These are phyloP conservation scores for Scaeva pyrastri DNA, from an alignment of 2,888 invertebrate species.

Conservation along the genomic window DNA sequence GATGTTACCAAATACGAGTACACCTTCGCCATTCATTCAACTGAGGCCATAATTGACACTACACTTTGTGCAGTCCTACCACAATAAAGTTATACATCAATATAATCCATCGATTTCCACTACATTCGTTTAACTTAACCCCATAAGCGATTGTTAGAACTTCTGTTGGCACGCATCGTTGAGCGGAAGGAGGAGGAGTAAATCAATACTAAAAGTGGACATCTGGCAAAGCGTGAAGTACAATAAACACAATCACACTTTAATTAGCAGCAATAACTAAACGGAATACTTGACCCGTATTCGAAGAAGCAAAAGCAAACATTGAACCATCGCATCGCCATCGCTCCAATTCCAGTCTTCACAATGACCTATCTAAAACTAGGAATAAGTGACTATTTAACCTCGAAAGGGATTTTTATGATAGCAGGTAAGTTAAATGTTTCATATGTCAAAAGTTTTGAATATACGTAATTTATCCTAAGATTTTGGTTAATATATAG, in stretches of 20 bases:
- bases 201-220: conserved; percentile 58
- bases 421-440: conserved; percentile 80
- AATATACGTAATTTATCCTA: conserved; percentile 11
- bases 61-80: conserved; percentile 41
- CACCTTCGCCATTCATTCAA: conserved; percentile 32
- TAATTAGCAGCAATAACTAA: conserved; percentile 2
- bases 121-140: conserved; percentile 47
- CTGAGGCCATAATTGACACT: not conserved
- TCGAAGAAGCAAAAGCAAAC: conserved; percentile 25
- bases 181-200: conserved; percentile 23
- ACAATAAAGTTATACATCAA: conserved; percentile 29
- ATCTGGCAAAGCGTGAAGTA: conserved; percentile 37
- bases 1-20: conserved; percentile 42
- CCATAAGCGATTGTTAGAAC: conserved; percentile 57
- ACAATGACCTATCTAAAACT: conserved; percentile 68
- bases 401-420: conserved; percentile 80
- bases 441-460: conserved; percentile 17
- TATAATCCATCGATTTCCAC: conserved; percentile 23
- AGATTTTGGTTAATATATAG: conserved; percentile 32
- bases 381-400: conserved; percentile 67
- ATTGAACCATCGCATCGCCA: conserved; percentile 8
- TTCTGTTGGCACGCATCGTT: conserved; percentile 42
- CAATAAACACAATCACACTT: conserved; percentile 6
- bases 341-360: not conserved
- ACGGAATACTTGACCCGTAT: not conserved